Base-by-base conservation (phyloP, 2,797 vertebrate species). In the Poeciliopsis gracilis region DNA sequence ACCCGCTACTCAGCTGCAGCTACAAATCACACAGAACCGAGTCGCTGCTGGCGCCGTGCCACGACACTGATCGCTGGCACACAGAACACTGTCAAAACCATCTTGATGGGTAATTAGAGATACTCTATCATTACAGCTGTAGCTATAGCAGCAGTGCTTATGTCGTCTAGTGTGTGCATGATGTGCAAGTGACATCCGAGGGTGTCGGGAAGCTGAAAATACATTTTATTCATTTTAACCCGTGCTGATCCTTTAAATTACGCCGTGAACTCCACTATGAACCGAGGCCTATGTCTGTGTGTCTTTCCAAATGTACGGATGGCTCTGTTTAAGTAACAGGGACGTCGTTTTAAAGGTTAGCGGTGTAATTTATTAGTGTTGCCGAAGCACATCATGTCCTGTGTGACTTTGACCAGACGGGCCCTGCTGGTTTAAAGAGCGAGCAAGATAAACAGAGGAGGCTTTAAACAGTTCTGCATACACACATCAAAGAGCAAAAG, bases 31-130 rank as follows among this genome's bases (percentile, higher is more conserved):
- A 94, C 85, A 81, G 86, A 91, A 90, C 90, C 78, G 36, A 89
- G 84, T 83, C 23, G 75, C 90, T 82, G 81, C 84, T 91, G 88
- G 90, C 91, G 46, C 83, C 49, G 66, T 16, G 85, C 89, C 88
- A 93, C 76, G 85, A 81, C 88, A 80, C 92, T 85, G 89, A 94
- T 93, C 92, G 89, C 90, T 91, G 86, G 91, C 92, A 89, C 89
- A 89, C 84, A 81, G 83, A 93, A 91, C 86, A 81, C 90, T 93
- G 92, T 95, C 91, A 92, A 91, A 95, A 91, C 87, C 93, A 89
- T 91, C 92, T 90, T 91, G 76, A 90, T 91, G 87, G 91, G 90
- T 94, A 91, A 95, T 95, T 94, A 92, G 89, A 87, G 91, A 87
- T 82, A 87, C 89, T 92, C 86, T 87, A 85, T 92, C 90, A 92